These are phyloP conservation scores for Ornithorhynchus anatinus DNA, from an alignment of 2,113 vertebrate genomes.

Conservation along the genomic window DNA sequence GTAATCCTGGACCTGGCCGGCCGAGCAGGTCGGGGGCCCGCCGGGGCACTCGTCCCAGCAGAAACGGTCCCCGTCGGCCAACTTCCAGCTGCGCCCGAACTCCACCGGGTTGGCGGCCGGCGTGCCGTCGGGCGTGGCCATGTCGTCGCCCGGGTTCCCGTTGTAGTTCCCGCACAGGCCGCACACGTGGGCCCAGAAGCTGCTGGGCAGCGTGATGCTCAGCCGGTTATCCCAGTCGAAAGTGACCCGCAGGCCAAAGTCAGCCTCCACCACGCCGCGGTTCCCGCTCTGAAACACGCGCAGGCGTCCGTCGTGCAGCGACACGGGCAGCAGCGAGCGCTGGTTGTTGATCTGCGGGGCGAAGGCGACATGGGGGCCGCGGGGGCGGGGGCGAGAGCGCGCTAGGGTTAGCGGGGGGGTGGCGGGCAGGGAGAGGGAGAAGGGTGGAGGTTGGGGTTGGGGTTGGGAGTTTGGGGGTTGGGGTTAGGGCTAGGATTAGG, in stretches of 20 bases:
- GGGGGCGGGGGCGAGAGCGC: too few relatives aligned
- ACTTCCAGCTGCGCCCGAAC: constrained; percentile 58
- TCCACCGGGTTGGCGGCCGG: not conserved
- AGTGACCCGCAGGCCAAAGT: constrained; percentile 59
- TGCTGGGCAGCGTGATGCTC: constrained; percentile 41
- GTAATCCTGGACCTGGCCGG: constrained; percentile 17
- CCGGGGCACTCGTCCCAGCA: constrained; percentile 56
- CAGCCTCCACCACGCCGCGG: constrained; percentile 35
- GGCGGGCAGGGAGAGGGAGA: too few relatives aligned
- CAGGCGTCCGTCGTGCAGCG: constrained; percentile 20
- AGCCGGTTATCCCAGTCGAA: constrained; percentile 65
- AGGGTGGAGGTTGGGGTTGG: too few relatives aligned
- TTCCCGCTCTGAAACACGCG: constrained; percentile 57
- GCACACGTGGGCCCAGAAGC: constrained; percentile 54
- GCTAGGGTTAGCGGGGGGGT: too few relatives aligned
- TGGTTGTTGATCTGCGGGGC: constrained; percentile 65
- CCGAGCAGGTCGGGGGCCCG: constrained; percentile 44
- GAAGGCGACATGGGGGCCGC: not conserved
- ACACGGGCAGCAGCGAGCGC: constrained; percentile 53
- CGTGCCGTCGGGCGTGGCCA: not conserved
- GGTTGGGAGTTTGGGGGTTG: too few relatives aligned
- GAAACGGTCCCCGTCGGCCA: constrained; percentile 23
- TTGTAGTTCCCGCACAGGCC: constrained; percentile 78
- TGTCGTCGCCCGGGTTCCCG: constrained; percentile 44
- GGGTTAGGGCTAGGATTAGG: too few relatives aligned